Conservation (phyloP, 2,888 invertebrate species). For the Ctena decussata region DNA sequence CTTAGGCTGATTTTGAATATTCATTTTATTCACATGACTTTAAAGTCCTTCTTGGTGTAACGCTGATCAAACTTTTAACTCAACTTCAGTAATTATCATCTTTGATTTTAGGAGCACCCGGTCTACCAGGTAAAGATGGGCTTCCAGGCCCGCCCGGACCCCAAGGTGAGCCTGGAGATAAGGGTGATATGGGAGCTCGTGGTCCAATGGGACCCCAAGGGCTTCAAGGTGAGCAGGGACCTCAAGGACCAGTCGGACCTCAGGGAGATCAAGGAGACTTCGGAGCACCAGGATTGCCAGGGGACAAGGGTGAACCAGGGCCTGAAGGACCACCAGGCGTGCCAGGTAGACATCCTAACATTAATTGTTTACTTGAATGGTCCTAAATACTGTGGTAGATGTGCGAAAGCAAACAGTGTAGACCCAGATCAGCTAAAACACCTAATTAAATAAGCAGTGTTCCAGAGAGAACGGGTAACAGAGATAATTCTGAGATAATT, state of each 20-base stretch:
- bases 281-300: constrained; percentile 68
- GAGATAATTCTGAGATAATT: no score
- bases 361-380: no score
- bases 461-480: no score
- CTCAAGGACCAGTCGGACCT: constrained; percentile 60
- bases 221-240: constrained; percentile 66
- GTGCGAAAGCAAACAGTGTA: no score
- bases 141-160: constrained; percentile 67
- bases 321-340: constrained; percentile 71
- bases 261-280: constrained; percentile 62
- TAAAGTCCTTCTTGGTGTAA: no score
- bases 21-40: no score
- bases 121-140: constrained; percentile 65
- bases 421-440: no score
- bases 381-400: no score
- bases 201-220: constrained; percentile 74
- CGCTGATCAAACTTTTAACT: no score
- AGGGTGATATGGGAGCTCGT: constrained; percentile 63
- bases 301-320: constrained; percentile 65
- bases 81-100: no score
- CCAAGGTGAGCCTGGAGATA: constrained; percentile 66
- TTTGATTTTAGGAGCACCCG: constrained; percentile 54
- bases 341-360: constrained; percentile 49
- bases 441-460: no score
- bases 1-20: no score